Evolutionary conservation across 1,140 invertebrate genomes (phyloP), one percentile per base, ranked within the genome.

Genomic region (Macrotrachela quadricornifera): DNA sequence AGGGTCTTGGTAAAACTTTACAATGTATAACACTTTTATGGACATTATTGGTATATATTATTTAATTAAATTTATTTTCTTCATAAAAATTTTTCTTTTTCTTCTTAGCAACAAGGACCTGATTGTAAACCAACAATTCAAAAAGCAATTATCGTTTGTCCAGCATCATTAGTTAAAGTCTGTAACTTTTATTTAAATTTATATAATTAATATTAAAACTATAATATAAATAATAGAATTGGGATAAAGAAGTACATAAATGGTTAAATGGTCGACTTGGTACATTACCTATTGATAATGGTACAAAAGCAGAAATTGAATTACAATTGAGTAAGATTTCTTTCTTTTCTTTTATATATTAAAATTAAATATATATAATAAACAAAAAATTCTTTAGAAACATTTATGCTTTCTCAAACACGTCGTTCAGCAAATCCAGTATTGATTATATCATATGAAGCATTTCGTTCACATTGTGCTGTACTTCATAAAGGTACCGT

Each of bases 391-490:
- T 65, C 43, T 50, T 71, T 30, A 30, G 72, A 58, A 48, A 60
- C 64, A 39, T 68, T 69, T 53, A 71, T 74, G 67, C 52, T 59
- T 40, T 68, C 71, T 56, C 55, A 61, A 38, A 70, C 78, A 1
- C 60, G 73, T 44, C 71, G 85, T 56, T 78, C 79, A 52, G 77
- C 79, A 0, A 60, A 63, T 50, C 90, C 91, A 0, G 80, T 99
- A 11, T 71, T 99, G 4, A 92, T 99, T 36, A 92, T 99, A 56
- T 96, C 90, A 21, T 99, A 99, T 69, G 94, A 99, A 73, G 95
- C 91, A 3, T 96, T 99, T 65, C 78, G 92, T 51, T 77, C 94
- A 51, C 91, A 99, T 66, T 61, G 63, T 15, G 21, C 57, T 46
- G 62, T 64, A 9, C 58, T 97, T 40, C 83, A 91, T 64, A 79